A percentile compares a stretch with the other conserved stretches of the same genome.
These are phyloP conservation scores for Danio albolineatus DNA, from an alignment of 2,797 vertebrate genomes.

Conservation along the genomic window DNA sequence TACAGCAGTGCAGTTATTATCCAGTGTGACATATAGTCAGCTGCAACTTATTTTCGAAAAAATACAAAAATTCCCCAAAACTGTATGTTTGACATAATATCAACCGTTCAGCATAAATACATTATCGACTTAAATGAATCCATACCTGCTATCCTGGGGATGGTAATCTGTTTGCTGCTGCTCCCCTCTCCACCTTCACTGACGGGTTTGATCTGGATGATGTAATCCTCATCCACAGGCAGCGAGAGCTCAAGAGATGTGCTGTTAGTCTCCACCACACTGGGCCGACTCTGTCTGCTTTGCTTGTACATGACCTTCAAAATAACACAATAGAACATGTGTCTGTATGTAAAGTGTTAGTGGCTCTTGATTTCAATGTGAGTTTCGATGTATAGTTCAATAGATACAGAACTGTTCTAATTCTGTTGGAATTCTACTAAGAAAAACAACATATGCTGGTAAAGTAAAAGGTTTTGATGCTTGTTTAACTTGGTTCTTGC, in stretches of 20 bases:
- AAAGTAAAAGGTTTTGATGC: no score
- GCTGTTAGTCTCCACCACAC: conserved; percentile 92
- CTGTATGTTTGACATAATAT: not conserved
- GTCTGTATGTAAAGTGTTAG: not conserved
- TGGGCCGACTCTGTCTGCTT: conserved; percentile 87
- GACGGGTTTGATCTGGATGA: conserved; percentile 93
- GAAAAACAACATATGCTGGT: no score
- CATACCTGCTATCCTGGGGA: conserved; percentile 86
- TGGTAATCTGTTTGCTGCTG: conserved; percentile 92
- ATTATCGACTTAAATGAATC: not conserved
- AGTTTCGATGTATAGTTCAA: not conserved
- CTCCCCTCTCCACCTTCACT: conserved; percentile 94
- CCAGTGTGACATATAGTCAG: no score
- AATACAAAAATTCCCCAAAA: not conserved
- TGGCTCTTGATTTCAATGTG: not conserved
- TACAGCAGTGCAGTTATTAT: no score
- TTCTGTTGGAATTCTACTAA: no score
- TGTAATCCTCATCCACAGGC: conserved; percentile 92
- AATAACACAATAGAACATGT: conserved; percentile 2
- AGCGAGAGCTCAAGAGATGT: conserved; percentile 94
- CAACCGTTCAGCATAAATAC: not conserved
- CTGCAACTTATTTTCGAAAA: no score
- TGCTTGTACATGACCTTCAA: conserved; percentile 92
- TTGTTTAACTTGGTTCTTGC: no score
- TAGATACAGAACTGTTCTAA: not conserved